Evolutionary conservation across 2,888 invertebrate species (phyloP), one percentile per base, ranked within the genome.

Genomic region (Leucophora obtusa): DNA sequence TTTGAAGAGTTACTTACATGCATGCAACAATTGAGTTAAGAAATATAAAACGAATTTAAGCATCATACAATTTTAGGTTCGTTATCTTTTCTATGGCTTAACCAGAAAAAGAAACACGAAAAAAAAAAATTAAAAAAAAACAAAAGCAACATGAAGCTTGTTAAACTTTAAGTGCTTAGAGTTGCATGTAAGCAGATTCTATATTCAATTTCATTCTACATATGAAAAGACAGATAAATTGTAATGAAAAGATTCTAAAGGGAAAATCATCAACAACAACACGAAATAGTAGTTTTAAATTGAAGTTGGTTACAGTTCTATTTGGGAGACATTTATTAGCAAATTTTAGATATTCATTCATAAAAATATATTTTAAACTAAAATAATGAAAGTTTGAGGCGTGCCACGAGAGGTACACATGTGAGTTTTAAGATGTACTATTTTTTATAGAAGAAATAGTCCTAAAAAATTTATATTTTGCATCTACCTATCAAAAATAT

Each of bases 21-120:
- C 76, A 76, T 70, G 76, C 81, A 81, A 77, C 81, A 81, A 81
- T 77, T 77, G 70, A 81, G 73, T 70, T 77, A 43, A 70, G 70
- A 73, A 81, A 70, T 66, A 70, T 60, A 77, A 73, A 68, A 80
- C 21, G 24, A 62, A 56, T 51, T 51, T 7, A 21, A 50, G 15
- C 76, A 70, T 69, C 73, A 70, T 66, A 77, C 18, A 69, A 65
- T 66, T 81, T 73, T 60, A 66, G 73, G 65, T 81, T 81, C 77
- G 81, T 81, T 81, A 81, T 81, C 73, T 81, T 33, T 77, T 70
- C 62, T 56, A 58, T 43, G 60, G 65, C 18, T 6, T 51, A 63
- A 70, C n/a, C 21, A 38, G 54, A 70, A 43, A 71, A 68, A 38
- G 43, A 43, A 70, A 28, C 21, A 24, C 1, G 56, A 28, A 47